These are phyloP conservation scores for Synanthedon myopaeformis DNA, from an alignment of 2,888 invertebrate genomes.

Conservation along the genomic window DNA sequence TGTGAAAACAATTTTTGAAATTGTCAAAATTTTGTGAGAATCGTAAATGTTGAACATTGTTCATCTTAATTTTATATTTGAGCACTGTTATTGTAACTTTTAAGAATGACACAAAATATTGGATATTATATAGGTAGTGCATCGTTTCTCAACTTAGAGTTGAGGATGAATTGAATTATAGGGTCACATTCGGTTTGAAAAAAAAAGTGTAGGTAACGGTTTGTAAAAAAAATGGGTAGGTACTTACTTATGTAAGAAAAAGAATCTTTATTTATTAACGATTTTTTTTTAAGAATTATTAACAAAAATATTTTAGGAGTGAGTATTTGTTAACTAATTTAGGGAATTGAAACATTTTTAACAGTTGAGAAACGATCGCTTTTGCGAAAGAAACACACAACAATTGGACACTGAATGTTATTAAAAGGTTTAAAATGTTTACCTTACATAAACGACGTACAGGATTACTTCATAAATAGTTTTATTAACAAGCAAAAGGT, in stretches of 20 bases:
- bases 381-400: constrained; percentile 1
- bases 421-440: constrained; percentile 37
- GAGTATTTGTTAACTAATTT: too few relatives aligned
- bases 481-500: constrained; percentile 1
- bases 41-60: not conserved
- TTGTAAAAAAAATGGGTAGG: too few relatives aligned
- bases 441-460: constrained; percentile 42
- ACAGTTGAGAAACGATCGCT: too few relatives aligned
- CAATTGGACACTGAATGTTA: constrained; percentile 41
- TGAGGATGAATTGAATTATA: not conserved
- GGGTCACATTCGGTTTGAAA: too few relatives aligned
- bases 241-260: too few relatives aligned
- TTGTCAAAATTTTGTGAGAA: not conserved
- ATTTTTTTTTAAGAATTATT: too few relatives aligned
- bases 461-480: not conserved
- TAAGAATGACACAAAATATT: not conserved
- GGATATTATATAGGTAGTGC: too few relatives aligned
- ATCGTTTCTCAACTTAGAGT: not conserved
- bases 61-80: not conserved
- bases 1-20: too few relatives aligned
- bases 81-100: not conserved
- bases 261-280: too few relatives aligned
- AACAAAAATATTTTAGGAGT: too few relatives aligned
- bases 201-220: too few relatives aligned
- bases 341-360: too few relatives aligned